Evolutionary conservation across 2,113 vertebrate genomes (phyloP), one percentile per base, ranked within the genome.

Genomic region (Clarias magur): DNA sequence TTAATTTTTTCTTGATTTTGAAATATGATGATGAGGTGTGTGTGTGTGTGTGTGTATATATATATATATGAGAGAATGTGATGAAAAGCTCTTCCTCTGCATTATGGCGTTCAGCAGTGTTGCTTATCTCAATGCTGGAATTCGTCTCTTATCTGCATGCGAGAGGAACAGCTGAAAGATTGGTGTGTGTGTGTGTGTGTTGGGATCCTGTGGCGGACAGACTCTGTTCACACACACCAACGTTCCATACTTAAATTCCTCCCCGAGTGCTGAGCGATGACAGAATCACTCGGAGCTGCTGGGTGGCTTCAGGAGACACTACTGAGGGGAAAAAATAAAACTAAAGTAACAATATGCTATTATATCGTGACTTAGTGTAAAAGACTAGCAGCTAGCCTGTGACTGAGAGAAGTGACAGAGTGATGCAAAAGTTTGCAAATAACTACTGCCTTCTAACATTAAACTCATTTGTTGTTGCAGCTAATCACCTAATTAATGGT

Each of bases 201-300:
- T 91, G 91, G 93, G 92, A 95, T 96, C 94, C 95, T 96, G 95
- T 93, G 92, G 94, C 85, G 93, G 94, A 96, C 89, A 96, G 96
- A 95, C 95, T 94, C 92, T 95, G 94, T 94, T 95, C 93, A 92
- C 92, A 90, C 92, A 93, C 91, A 93, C 76, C 86, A 90, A 92
- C 89, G 93, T 94, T 96, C 96, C 94, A 94, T 95, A 93, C 93
- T 94, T 95, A 95, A 95, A 88, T 87, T 91, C 91, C 94, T 96
- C 95, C 96, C 96, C 93, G 95, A 96, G 92, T 95, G 97, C 96
- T 94, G 95, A 96, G 92, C 95, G 97, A 97, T 89, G 91, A 93
- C 93, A 93, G 92, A 90, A 91, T 92, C 92, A 92, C 38, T 12
- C 38, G 9, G 63, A 59, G 63, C 56, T 27, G 21, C 68, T 65